Evolutionary conservation across 2,113 vertebrate species (phyloP).

Genomic region (Sinocyclocheilus grahami): DNA sequence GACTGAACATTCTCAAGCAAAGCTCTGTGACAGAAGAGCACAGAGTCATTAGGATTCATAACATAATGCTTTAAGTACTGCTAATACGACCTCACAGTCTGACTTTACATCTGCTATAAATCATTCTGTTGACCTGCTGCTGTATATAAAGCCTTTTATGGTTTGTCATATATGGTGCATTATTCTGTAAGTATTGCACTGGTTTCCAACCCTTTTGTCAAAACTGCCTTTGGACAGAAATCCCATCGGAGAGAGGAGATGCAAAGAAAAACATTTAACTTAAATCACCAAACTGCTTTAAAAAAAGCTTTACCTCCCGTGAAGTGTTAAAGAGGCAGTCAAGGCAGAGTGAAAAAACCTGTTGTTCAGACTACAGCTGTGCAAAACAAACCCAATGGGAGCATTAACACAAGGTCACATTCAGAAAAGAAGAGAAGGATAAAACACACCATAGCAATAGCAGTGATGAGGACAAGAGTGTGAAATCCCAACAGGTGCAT

Average conservation of each 20-base stretch:
- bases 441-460: neutral
- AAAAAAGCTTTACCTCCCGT: neutral
- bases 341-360: neutral
- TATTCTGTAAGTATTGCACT: neutral
- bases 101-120: conserved; percentile 6
- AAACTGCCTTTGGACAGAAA: neutral
- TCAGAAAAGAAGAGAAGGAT: neutral
- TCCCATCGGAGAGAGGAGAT: conserved; percentile 4
- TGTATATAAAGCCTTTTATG: neutral
- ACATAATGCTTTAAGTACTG: neutral
- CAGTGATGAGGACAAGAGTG: neutral
- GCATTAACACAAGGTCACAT: neutral
- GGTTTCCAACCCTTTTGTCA: neutral
- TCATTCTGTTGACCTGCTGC: conserved; percentile 9
- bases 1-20: neutral
- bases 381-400: neutral
- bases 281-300: neutral
- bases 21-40: neutral
- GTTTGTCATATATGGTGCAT: neutral
- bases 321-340: neutral
- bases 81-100: neutral
- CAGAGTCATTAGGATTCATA: conserved; percentile 11
- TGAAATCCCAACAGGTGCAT: neutral
- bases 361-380: neutral
- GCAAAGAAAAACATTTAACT: neutral